phyloP scores from a whole-genome alignment of 2,888 invertebrate species.

The Helicoverpa assulta region DNA sequence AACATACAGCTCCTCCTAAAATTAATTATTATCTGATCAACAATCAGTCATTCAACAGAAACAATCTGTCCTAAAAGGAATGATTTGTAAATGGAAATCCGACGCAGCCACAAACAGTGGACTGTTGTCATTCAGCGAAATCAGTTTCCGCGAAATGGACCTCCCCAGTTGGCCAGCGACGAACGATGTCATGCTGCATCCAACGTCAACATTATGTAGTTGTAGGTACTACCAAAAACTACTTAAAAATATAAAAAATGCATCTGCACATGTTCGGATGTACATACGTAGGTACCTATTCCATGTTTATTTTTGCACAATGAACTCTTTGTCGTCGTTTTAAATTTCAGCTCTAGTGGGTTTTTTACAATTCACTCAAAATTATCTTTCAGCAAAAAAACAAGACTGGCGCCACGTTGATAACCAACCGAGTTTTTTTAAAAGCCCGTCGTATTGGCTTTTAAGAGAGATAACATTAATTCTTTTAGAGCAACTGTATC shows the following conservation, averaged over 20 bases:
- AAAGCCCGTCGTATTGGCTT: slow-evolving; percentile 61
- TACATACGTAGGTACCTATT: slow-evolving; percentile 1
- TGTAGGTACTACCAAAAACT: neutral
- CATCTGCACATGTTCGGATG: slow-evolving; percentile 25
- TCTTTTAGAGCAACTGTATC: slow-evolving; percentile 72
- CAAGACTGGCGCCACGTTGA: slow-evolving; percentile 78
- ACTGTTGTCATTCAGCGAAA: slow-evolving; percentile 76
- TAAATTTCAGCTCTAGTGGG: slow-evolving; percentile 56
- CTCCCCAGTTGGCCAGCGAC: slow-evolving; percentile 68
- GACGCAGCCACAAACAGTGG: slow-evolving; percentile 60
- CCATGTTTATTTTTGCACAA: slow-evolving; percentile 40
- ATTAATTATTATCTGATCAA: slow-evolving; percentile 38
- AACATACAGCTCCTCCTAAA: slow-evolving; percentile 27
- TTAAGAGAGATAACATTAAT: slow-evolving; percentile 67
- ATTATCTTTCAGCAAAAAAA: slow-evolving; percentile 72
- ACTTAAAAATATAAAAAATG: slow-evolving; percentile 12
- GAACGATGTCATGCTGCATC: slow-evolving; percentile 44
- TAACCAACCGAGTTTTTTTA: slow-evolving; percentile 64
- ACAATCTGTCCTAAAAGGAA: slow-evolving; percentile 53
- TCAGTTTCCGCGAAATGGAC: slow-evolving; percentile 71
- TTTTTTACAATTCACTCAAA: slow-evolving; percentile 56
- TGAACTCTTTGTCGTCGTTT: slow-evolving; percentile 44
- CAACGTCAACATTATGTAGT: slow-evolving; percentile 17
- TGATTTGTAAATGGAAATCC: slow-evolving; percentile 65
- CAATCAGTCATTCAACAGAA: slow-evolving; percentile 45